Evolutionary conservation across 2,888 invertebrate species (phyloP), one percentile per base, ranked within the genome.

Genomic region (Drosophila prolongata): DNA sequence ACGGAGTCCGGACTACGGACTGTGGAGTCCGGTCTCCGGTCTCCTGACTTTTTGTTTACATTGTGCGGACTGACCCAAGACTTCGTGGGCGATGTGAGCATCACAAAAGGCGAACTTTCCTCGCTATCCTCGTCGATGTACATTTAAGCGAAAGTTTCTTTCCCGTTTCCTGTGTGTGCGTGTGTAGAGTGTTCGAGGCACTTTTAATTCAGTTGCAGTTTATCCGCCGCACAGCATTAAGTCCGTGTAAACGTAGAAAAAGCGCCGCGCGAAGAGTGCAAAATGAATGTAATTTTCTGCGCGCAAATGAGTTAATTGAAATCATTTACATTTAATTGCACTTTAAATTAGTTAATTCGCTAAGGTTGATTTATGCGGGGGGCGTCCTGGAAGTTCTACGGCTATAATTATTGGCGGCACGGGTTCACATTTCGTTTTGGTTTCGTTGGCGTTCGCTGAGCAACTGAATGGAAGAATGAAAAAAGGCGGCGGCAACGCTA

Each of bases 91-190:
- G 95, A 93, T 60, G 95, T 94, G 90, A 95, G 93, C 89, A 95
- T 94, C 84, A 95, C 93, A 92, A 95, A 95, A 42, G 94, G 93
- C 50, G 94, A 94, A 89, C 95, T 95, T 80, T 95, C 95, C 92
- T 95, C 95, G 91, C 94, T 94, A 90, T 90, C 91, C 79, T 94
- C 94, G 90, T 94, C 94, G 91, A 79, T 84, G 88, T 93, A 92
- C 94, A 94, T 94, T 89, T 89, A 87, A 84, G 78, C 76, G 76
- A 89, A 89, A 84, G 79, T 74, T 80, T 79, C 70, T 64, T 69
- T 57, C 52, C 57, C 55, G 47, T 49, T 59, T 58, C 50, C 60
- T 66, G 61, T 65, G 30, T 30, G 55, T 53, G 61, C 47, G 43
- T n/a, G 52, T 55, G 42, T 3, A 69, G 72, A 68, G 74, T 59